Base-by-base conservation (phyloP, 2,888 invertebrate genomes). In the Eilema caniola region DNA sequence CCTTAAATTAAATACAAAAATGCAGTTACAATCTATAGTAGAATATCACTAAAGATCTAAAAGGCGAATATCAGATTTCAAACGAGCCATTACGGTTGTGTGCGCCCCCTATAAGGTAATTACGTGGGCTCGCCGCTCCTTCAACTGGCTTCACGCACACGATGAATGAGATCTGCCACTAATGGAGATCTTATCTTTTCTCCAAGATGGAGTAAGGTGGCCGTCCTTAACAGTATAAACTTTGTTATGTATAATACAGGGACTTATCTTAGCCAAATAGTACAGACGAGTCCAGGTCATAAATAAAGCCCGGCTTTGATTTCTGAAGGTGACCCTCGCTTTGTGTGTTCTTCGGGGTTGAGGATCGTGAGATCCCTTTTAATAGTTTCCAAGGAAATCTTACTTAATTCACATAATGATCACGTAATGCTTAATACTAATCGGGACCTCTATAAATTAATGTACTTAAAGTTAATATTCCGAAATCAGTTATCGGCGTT, bases 261-360 rank as follows among this genome's bases (percentile, higher is more conserved):
- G 90, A 89, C 90, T 93, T 93, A 94, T 93, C 92, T 93, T 83
- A 85, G 84, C 87, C 86, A 87, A 90, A 89, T 90, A 89, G 86
- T 86, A 85, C 86, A 88, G 83, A 86, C 86, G 74, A 88, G 90
- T 89, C 88, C 92, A 92, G 90, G 90, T 90, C 92, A 94, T 94
- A 94, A 94, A 94, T 94, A 93, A 93, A 86, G 85, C 80, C 81
- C 87, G 91, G 90, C 92, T 93, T 94, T 93, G 94, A 93, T 95
- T 93, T 92, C 92, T 92, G 90, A 90, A 92, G 90, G 90, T 92
- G 92, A 93, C 92, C 92, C 88, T 89, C 78, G 85, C 87, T 89
- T 88, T 79, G 79, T 88, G 84, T 85, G 86, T 88, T 89, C 88
- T 90, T 90, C 85, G 84, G 87, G 89, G 86, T 87, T 81, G 83